Conservation (phyloP, 2,113 vertebrate genomes). For the Atherinomorus stipes region DNA sequence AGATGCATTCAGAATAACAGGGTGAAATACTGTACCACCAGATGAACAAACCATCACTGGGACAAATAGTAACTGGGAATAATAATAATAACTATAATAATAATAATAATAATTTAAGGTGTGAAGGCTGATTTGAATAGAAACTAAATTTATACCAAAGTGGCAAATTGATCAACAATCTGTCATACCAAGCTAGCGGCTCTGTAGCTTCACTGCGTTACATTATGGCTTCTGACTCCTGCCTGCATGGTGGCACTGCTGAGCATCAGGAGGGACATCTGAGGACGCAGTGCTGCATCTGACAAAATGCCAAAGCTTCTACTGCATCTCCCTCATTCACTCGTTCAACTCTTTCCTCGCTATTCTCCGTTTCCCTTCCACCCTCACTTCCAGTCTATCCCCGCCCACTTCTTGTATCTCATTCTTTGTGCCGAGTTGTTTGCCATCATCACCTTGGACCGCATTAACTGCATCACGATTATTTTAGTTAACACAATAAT, state of each 20-base stretch:
- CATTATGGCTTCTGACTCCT: constrained; percentile 4
- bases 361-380: background rate
- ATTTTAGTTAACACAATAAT: constrained; percentile 8
- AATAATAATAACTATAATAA: no score
- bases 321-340: constrained; percentile 52
- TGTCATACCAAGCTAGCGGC: background rate
- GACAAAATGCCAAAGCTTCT: constrained; percentile 45
- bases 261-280: constrained; percentile 41
- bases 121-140: no score
- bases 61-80: no score
- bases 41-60: no score
- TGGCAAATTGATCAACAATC: background rate
- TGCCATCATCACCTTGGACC: constrained; percentile 20
- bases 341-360: constrained; percentile 1
- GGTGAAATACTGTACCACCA: no score
- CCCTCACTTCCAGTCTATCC: constrained; percentile 47
- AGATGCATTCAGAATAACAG: no score
- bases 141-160: constrained; percentile 2
- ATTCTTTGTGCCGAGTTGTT: background rate
- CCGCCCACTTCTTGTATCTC: constrained; percentile 22
- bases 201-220: background rate
- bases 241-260: constrained; percentile 32
- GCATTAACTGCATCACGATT: constrained; percentile 11
- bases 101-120: no score
- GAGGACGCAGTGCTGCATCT: constrained; percentile 61